Conservation (phyloP, 2,113 vertebrate genomes). For the Oophaga pumilio region DNA sequence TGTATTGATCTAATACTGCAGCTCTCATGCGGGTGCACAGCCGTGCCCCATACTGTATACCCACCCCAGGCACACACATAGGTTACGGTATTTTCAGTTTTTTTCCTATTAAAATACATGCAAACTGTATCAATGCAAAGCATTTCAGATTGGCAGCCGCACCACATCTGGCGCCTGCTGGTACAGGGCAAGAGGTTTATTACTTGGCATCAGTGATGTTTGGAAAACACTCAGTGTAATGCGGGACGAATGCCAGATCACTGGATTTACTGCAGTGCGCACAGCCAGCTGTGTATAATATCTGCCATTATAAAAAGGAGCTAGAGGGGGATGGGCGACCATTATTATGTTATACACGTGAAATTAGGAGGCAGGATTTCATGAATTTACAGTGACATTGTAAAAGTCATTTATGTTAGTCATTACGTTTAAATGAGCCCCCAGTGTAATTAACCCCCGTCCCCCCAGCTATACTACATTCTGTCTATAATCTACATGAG, state of each 20-base stretch:
- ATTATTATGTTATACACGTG: not conserved
- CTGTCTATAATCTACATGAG: not conserved
- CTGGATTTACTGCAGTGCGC: not conserved
- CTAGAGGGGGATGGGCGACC: not conserved
- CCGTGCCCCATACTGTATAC: not conserved
- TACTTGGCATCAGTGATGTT: not conserved
- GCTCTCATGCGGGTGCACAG: not conserved
- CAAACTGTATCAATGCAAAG: not conserved
- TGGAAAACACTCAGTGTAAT: not conserved
- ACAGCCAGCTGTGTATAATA: not conserved
- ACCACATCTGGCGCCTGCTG: conserved; percentile 21
- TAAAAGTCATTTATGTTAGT: not conserved
- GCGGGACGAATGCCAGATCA: not conserved
- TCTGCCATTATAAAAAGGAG: not conserved
- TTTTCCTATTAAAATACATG: not conserved
- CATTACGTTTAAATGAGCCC: not conserved
- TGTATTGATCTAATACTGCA: not conserved
- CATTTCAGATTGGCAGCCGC: not conserved
- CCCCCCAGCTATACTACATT: not conserved
- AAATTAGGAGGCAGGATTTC: not conserved
- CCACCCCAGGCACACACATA: not conserved
- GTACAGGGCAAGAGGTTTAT: conserved; percentile 22
- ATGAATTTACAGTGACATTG: not conserved
- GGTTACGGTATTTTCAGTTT: not conserved
- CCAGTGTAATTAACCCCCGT: not conserved